Base-by-base conservation (phyloP, 2,888 invertebrate genomes). In the Steinernema hermaphroditum region DNA sequence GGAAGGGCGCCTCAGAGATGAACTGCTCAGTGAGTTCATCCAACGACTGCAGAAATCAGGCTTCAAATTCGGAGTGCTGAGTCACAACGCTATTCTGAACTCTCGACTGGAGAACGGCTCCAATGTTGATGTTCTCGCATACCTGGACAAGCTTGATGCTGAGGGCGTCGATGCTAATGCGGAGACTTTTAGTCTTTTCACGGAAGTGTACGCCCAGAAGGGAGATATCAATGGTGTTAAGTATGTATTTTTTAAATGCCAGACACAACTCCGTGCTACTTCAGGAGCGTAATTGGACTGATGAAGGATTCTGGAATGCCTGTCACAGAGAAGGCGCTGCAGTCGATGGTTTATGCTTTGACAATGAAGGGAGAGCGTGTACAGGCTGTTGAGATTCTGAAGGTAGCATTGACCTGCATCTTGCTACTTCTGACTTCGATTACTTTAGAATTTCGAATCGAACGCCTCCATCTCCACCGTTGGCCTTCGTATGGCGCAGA, bases 281-380 rank as follows among this genome's bases (percentile, higher is more conserved):
- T 62, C 14, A 62, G 62, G 19, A 62, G 62, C 32, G 34, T 62
- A 4, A 29, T 62, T 2, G 27, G 29, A 2, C 19, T 62, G 32
- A 62, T 62, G 62, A 62, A 32, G 32, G 62, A 62, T 32, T 62
- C 62, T 14, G 34, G 34, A 2, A 32, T 62, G 16, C 62, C 62
- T 2, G 62, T 62, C 14, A 29, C 62, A 14, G 62, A 62, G 34
- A 62, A 62, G 32, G 62, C 27, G 16, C n/a, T 62, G 32, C 62
- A 62, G 12, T 9, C 62, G 27, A 62, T 62, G 62, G 19, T 62
- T 62, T 62, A 62, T 19, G 62, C 62, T 14, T n/a, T 62, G 34
- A 62, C 62, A 29, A 12, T 29, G 14, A 29, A 24, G 9, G 62
- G 62, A 29, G 62, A 62, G 12, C 62, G 62, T 29, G 29, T 29